These are phyloP conservation scores for Selene dorsalis DNA, from an alignment of 2,797 vertebrate genomes.

Conservation along the genomic window DNA sequence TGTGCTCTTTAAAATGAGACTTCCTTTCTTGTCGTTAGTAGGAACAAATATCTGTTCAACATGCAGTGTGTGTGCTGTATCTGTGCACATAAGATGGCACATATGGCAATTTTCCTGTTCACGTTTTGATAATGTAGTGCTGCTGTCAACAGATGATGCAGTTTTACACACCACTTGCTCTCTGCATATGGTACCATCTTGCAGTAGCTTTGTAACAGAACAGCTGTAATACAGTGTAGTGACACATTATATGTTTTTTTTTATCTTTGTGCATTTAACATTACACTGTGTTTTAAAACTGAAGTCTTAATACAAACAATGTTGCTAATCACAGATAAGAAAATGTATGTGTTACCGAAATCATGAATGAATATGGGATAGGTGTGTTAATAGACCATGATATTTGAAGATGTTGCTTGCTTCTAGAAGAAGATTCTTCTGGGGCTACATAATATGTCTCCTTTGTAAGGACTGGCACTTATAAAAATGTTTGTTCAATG, in stretches of 20 bases:
- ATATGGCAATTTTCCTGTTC: constrained; percentile 43
- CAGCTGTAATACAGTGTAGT: constrained; percentile 13
- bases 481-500: background rate
- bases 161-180: constrained; percentile 23
- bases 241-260: background rate
- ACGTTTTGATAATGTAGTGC: constrained; percentile 42
- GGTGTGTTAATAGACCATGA: background rate
- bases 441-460: background rate
- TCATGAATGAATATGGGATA: background rate
- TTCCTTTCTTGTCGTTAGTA: background rate
- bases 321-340: background rate
- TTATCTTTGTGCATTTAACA: background rate
- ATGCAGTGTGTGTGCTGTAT: background rate
- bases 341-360: background rate
- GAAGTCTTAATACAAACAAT: background rate
- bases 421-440: background rate
- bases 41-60: background rate
- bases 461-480: background rate
- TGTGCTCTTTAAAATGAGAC: background rate
- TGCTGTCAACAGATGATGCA: constrained; percentile 40
- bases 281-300: background rate
- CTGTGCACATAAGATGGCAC: constrained; percentile 4
- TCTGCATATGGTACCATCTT: constrained; percentile 24
- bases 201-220: constrained; percentile 5
- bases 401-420: too few relatives aligned